Conservation (phyloP, 2,888 invertebrate species). For the Limnephilus auricula region DNA sequence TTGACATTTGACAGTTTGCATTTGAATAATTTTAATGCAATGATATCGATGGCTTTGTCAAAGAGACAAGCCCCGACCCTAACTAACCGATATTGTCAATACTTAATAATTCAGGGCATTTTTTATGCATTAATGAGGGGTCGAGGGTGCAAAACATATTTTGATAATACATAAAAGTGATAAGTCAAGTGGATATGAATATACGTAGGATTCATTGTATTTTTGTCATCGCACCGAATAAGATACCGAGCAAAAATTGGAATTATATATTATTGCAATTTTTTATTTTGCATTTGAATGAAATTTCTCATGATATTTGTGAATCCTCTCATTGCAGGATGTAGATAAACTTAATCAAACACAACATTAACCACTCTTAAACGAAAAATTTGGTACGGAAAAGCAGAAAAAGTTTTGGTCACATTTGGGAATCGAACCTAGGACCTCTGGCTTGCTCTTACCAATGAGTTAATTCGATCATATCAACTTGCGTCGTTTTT, state of each 20-base stretch:
- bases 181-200: slow-evolving; percentile 50
- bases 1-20: slow-evolving; percentile 64
- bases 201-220: neutral
- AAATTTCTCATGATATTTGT: neutral
- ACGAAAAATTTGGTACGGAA: too few relatives aligned
- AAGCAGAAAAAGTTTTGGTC: too few relatives aligned
- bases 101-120: slow-evolving; percentile 51
- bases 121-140: slow-evolving; percentile 54
- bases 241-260: neutral
- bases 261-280: neutral
- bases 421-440: too few relatives aligned
- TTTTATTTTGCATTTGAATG: neutral
- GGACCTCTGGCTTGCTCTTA: too few relatives aligned
- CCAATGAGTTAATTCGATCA: too few relatives aligned
- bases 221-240: neutral
- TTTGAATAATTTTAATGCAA: slow-evolving; percentile 64
- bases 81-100: slow-evolving; percentile 61
- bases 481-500: too few relatives aligned
- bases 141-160: slow-evolving; percentile 40
- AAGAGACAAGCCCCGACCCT: slow-evolving; percentile 51
- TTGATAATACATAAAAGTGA: slow-evolving; percentile 35
- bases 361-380: too few relatives aligned
- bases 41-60: slow-evolving; percentile 59
- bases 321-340: too few relatives aligned
- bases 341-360: too few relatives aligned